phyloP scores from a whole-genome alignment of 2,888 invertebrate genomes.

The Lapara coniferarum region DNA sequence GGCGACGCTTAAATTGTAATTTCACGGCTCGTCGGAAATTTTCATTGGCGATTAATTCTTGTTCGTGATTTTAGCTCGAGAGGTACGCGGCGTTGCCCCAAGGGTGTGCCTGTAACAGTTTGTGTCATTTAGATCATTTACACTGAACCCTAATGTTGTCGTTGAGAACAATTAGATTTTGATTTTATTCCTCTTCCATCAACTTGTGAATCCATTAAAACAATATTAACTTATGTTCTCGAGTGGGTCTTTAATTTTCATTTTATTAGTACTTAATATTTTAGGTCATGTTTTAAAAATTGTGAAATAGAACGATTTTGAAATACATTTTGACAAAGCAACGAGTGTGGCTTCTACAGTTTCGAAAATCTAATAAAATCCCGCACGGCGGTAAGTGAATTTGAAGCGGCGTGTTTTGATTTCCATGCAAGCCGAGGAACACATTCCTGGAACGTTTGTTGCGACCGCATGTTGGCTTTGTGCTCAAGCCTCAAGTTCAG shows the following conservation, averaged over 20 bases:
- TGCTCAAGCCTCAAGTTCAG: slow-evolving; percentile 11
- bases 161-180: slow-evolving; percentile 24
- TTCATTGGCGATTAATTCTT: slow-evolving; percentile 79
- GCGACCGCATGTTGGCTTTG: slow-evolving; percentile 23
- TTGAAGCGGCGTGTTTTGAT: slow-evolving; percentile 21
- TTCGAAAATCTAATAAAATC: slow-evolving; percentile 18
- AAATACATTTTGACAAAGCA: neutral
- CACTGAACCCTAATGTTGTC: slow-evolving; percentile 24
- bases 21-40: slow-evolving; percentile 77
- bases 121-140: slow-evolving; percentile 47
- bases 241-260: neutral
- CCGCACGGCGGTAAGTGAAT: slow-evolving; percentile 20
- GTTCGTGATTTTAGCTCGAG: slow-evolving; percentile 65
- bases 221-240: neutral
- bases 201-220: neutral
- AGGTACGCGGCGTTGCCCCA: slow-evolving; percentile 48
- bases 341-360: neutral
- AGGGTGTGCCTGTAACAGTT: slow-evolving; percentile 48
- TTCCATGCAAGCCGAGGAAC: slow-evolving; percentile 20
- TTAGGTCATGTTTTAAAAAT: neutral
- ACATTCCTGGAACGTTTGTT: slow-evolving; percentile 19
- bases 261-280: no score
- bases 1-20: slow-evolving; percentile 77
- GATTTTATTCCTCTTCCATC: neutral
- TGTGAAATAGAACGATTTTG: neutral